Conservation (phyloP, 2,888 invertebrate genomes). For the Drosophila mimica region DNA sequence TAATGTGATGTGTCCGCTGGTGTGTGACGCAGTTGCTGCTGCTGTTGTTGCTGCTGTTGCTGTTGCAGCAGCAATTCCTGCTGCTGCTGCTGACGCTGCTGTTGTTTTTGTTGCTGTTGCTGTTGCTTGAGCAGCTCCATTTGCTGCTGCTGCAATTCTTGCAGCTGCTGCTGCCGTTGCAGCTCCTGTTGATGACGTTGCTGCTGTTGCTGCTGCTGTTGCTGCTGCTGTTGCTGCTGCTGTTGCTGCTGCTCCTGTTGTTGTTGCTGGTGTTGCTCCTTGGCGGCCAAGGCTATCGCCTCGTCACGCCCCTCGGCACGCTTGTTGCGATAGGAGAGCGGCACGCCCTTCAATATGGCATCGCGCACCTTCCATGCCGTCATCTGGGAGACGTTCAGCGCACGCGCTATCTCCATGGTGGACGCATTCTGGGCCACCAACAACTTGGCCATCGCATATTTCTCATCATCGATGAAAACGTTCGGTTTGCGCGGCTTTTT, state of each 20-base stretch:
- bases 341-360: conserved; percentile 84
- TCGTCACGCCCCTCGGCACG: conserved; percentile 68
- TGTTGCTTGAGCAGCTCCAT: conserved; percentile 44
- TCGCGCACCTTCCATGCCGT: conserved; percentile 85
- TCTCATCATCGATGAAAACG: conserved; percentile 84
- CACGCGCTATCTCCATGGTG: conserved; percentile 84
- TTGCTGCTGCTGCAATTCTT: conserved; percentile 49
- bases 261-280: conserved; percentile 51
- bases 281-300: conserved; percentile 39
- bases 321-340: conserved; percentile 84
- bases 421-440: conserved; percentile 83
- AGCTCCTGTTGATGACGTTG: conserved; percentile 42
- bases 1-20: conserved; percentile 62
- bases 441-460: conserved; percentile 84
- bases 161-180: conserved; percentile 50
- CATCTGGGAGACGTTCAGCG: conserved; percentile 84
- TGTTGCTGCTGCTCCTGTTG: conserved; percentile 55
- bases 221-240: conserved; percentile 55
- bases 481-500: conserved; percentile 85
- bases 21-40: conserved; percentile 45
- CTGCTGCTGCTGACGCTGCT: conserved; percentile 51
- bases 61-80: conserved; percentile 52
- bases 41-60: conserved; percentile 46
- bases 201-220: conserved; percentile 53
- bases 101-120: conserved; percentile 50